A percentile compares a stretch with the other conserved stretches of the same genome.
Conservation (phyloP, 2,113 vertebrate genomes). For the Chloebia gouldiae region DNA sequence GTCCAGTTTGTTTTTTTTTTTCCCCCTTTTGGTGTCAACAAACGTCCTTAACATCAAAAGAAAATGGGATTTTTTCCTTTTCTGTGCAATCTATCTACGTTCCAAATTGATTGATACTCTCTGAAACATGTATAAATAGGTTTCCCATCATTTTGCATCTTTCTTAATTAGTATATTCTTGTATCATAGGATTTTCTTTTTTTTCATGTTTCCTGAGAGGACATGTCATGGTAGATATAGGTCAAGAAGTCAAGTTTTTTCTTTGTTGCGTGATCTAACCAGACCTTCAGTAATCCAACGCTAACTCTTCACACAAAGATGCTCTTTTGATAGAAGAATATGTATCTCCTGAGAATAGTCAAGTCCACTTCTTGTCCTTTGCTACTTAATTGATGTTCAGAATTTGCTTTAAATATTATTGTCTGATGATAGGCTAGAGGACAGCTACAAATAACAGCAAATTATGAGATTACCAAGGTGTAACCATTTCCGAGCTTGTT, state of each 20-base stretch:
- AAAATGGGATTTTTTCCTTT: not conserved
- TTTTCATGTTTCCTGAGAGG: not conserved
- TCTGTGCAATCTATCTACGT: rapidly evolving
- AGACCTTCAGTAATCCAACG: not conserved
- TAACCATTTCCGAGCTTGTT: not conserved
- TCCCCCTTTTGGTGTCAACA: not conserved
- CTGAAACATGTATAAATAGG: not conserved
- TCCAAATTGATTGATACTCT: not conserved
- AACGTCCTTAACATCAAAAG: not conserved
- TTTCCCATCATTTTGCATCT: not conserved
- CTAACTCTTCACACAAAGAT: not conserved
- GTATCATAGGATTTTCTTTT: not conserved
- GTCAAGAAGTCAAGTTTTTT: not conserved
- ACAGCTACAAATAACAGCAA: not conserved
- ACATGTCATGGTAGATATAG: not conserved
- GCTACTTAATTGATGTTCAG: not conserved
- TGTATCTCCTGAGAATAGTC: not conserved
- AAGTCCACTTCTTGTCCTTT: not conserved
- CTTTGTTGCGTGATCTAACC: not conserved
- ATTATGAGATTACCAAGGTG: not conserved
- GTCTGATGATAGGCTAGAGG: not conserved
- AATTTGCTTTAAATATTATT: not conserved
- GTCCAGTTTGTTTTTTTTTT: not conserved
- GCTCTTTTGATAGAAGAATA: not conserved
- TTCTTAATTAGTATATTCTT: not conserved